Base-by-base conservation (phyloP, 2,888 invertebrate species). In the Microdon myrmicae region DNA sequence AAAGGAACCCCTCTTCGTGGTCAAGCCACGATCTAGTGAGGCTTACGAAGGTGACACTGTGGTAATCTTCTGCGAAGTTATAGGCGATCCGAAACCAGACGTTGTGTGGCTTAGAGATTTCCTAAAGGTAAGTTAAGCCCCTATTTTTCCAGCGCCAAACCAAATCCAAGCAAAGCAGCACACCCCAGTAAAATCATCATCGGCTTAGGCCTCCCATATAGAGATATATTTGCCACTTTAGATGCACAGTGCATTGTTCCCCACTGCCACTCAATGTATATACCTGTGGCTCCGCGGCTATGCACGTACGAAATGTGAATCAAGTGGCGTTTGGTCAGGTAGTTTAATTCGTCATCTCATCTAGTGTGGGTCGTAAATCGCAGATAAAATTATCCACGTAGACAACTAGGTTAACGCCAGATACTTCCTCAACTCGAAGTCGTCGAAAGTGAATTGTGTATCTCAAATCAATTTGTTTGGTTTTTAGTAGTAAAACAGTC, bases 21-120 rank as follows among this genome's bases (percentile, higher is more conserved):
- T 87, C 32, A 92, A 92, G 73, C 93, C 94, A 1, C 81, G 89
- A 17, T 90, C 92, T 1, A 89, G 88, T 39, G 90, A 90, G 68
- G 93, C 92, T 0, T 84, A 84, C 17, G 94, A 94, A 76, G 94
- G 93, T 0, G 93, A 93, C 74, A 89, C 89, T 10, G 90, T 95
- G 44, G 87, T 90, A 43, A 90, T 96, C 68, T 83, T 87, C 58
- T 95, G 94, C 72, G 93, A 94, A 77, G 93, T 96, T 12, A 87
- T 90, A 23, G 94, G 92, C 1, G 90, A 92, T 79, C 94, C 94
- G 1, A 90, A 90, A 74, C 93, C 94, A 13, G 90, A 92, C 70
- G 91, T 94, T 9, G 85, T 89, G 68, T 94, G 94, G 94, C 83
- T 92, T 2, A 83, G 94, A 70, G 94, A 94, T 78, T 91, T 91